Evolutionary conservation across 2,113 vertebrate species (phyloP), one percentile per base, ranked within the genome.

Genomic region (Tautogolabrus adspersus): DNA sequence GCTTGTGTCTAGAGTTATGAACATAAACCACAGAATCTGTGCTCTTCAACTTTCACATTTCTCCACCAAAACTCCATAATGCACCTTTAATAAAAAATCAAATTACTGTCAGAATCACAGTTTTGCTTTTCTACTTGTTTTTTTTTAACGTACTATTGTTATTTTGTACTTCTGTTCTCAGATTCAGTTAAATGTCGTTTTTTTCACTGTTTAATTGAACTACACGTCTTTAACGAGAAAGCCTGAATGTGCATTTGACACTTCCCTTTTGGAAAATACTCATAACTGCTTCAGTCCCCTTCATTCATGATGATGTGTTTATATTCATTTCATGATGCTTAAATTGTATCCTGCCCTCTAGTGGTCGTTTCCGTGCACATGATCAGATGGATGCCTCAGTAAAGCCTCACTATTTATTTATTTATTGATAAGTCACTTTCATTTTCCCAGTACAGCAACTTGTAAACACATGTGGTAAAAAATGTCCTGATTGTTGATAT

Each of bases 281-380:
- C 0, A 0, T 10, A 11, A n/a, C 30, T 1, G 30, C 9, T 68
- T 10, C 9, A 16, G 6, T 49, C 16, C 6, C 47, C 18, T 15
- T 49, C 18, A 6, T 49, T 49, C 1, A 10, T 42, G 40, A 9
- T 0, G 55, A 3, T 58, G 66, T 60, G 1, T 19, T 52, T 66
- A 66, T 19, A 21, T 15, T 3, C 59, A 11, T 18, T 26, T 26
- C 54, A 69, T 67, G 46, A 42, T 72, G 72, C 68, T 64, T 52
- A 75, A 63, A 73, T 60, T 84, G 57, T 77, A 58, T 73, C 67
- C 83, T 89, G 91, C 88, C 93, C 88, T 91, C 93, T 77, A 75
- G 92, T 93, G 93, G 93, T 75, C 52, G 21, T 71, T 77, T 63
- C 10, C 6, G 10, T 54, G 38, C 15, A 15, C 6, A 8, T 21